Evolutionary conservation across 2,888 invertebrate genomes (phyloP).

Genomic region (Empis stercorea): DNA sequence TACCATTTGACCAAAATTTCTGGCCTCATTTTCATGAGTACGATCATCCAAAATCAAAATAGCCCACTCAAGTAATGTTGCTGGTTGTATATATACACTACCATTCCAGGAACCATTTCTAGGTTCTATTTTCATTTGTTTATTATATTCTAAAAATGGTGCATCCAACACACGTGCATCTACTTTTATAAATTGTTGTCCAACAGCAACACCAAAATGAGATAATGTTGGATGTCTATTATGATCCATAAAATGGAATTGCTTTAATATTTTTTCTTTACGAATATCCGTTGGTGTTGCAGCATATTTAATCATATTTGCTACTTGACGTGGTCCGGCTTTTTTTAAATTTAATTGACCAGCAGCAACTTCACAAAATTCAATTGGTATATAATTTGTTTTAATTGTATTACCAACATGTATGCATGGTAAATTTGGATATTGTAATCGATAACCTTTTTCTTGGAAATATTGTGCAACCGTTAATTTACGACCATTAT

Average conservation of each 20-base stretch:
- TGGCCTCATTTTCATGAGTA: constrained; percentile 16
- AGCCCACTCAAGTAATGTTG: constrained; percentile 33
- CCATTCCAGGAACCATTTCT: constrained; percentile 37
- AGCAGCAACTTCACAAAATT: constrained; percentile 62
- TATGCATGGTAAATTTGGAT: constrained; percentile 66
- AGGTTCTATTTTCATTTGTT: not conserved
- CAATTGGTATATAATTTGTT: constrained; percentile 68
- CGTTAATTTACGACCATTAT: constrained; percentile 26
- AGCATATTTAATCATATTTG: constrained; percentile 74
- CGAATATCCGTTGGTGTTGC: constrained; percentile 68
- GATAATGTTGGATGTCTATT: constrained; percentile 42
- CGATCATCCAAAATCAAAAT: constrained; percentile 33
- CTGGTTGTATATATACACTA: constrained; percentile 27
- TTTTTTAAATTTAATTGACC: constrained; percentile 66
- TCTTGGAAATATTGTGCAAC: constrained; percentile 30
- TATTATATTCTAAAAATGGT: constrained; percentile 47
- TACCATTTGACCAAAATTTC: constrained; percentile 26
- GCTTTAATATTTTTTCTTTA: constrained; percentile 62
- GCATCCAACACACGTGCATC: constrained; percentile 65
- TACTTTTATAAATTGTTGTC: constrained; percentile 58
- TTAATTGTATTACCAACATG: constrained; percentile 62
- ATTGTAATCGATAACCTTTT: constrained; percentile 34
- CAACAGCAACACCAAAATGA: constrained; percentile 72
- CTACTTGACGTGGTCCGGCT: constrained; percentile 69
- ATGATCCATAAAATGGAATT: constrained; percentile 23